Conservation (phyloP, 2,113 vertebrate genomes). For the Gnathonemus longibarbis region DNA sequence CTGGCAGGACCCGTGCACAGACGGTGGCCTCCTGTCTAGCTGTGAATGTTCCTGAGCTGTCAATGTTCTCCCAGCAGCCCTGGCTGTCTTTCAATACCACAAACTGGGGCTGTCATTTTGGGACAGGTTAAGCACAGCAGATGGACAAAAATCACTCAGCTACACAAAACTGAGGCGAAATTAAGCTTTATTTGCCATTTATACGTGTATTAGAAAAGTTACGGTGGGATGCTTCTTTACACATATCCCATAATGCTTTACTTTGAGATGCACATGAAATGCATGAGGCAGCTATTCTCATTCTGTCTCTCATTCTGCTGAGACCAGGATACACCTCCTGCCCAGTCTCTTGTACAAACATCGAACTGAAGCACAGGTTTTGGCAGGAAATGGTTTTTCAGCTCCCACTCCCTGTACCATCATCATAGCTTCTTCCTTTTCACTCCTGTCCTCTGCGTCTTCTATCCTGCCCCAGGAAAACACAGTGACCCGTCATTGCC, state of each 20-base stretch:
- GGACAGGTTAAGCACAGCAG: background rate
- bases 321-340: background rate
- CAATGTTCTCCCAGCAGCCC: background rate
- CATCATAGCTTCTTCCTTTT: background rate
- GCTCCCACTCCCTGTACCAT: background rate
- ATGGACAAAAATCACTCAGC: background rate
- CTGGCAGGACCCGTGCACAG: background rate
- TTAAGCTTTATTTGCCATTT: background rate
- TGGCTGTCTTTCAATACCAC: background rate
- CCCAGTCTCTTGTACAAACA: background rate
- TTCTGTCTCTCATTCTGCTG: background rate
- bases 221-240: background rate
- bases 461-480: background rate
- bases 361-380: background rate
- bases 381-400: background rate
- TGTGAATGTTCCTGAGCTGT: background rate
- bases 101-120: background rate
- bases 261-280: background rate
- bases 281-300: background rate
- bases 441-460: background rate
- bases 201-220: background rate
- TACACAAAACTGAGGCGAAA: background rate
- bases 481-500: background rate
- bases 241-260: background rate
- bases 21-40: background rate